Conservation (phyloP, 2,113 vertebrate species). For the Bos taurus region ARS-UCD2.0 NC_037332.1:85912001-85912500, state of each 20-base stretch:
- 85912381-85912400: not conserved
- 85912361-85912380: not conserved
- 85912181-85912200: slow-evolving; percentile 45
- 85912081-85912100: slow-evolving; percentile 68
- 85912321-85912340: not conserved
- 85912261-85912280: not conserved
- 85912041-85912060: slow-evolving; percentile 62
- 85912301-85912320: not conserved
- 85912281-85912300: not conserved
- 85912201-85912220: slow-evolving; percentile 43
- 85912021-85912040: slow-evolving; percentile 63
- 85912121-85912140: slow-evolving; percentile 46
- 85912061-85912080: slow-evolving; percentile 68
- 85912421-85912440: not conserved
- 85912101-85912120: slow-evolving; percentile 67
- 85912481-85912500: not conserved
- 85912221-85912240: slow-evolving; percentile 28
- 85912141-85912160: slow-evolving; percentile 70
- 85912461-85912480: not conserved
- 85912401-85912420: not conserved
- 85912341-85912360: not conserved
- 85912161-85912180: slow-evolving; percentile 39
- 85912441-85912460: not conserved
- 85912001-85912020: slow-evolving; percentile 52
- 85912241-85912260: slow-evolving; percentile 18